phyloP scores from a whole-genome alignment of 1,140 invertebrate genomes.

The Drosophila elegans region DNA sequence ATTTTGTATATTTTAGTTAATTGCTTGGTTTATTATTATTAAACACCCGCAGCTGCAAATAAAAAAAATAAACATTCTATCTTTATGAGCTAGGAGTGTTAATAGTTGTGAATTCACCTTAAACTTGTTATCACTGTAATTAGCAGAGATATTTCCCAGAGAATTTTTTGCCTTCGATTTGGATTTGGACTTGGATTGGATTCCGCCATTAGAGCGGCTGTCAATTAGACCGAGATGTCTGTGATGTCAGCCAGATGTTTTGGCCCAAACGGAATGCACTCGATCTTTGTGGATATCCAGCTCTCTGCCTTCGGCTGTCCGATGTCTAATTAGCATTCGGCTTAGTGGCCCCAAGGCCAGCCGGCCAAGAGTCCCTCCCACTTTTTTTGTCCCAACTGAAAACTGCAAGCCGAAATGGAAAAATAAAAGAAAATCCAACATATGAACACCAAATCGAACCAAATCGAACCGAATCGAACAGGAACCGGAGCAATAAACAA shows the following conservation, averaged over 20 bases:
- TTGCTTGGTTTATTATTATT: no score
- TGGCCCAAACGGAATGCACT: slow-evolving; percentile 27
- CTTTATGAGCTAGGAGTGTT: no score
- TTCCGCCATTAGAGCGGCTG: slow-evolving; percentile 44
- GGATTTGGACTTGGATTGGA: slow-evolving; percentile 24
- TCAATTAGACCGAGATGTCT: slow-evolving; percentile 42
- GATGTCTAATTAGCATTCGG: slow-evolving; percentile 44
- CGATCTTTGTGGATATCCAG: slow-evolving; percentile 9
- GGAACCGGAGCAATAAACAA: slow-evolving; percentile 74
- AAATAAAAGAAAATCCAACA: background rate
- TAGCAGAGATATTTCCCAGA: slow-evolving; percentile 21
- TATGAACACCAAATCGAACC: slow-evolving; percentile 1
- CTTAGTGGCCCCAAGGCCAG: slow-evolving; percentile 30
- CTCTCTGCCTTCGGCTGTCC: background rate
- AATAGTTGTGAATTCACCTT: no score
- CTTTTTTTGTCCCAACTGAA: background rate
- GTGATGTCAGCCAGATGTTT: slow-evolving; percentile 26
- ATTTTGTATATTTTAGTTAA: no score
- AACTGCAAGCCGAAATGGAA: background rate
- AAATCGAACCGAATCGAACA: slow-evolving; percentile 33
- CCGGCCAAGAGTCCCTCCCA: slow-evolving; percentile 1
- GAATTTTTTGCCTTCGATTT: slow-evolving; percentile 7
- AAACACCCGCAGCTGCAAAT: no score
- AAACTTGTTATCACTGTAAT: slow-evolving; percentile 9
- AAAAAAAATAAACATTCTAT: no score